Evolutionary conservation across 2,797 vertebrate species (phyloP).

Genomic region (Amblyopsis hoosieri): DNA sequence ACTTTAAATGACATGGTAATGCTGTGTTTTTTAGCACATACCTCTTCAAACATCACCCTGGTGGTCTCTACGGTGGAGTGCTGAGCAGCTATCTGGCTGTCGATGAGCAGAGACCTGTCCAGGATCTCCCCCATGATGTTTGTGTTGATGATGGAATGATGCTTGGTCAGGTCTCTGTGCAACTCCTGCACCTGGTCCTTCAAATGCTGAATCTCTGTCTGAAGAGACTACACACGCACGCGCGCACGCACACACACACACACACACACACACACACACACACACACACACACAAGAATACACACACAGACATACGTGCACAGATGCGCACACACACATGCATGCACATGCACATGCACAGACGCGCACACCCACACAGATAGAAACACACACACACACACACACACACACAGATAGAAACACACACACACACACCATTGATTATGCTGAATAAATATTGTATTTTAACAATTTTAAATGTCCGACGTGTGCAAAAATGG

Average conservation of each 20-base stretch:
- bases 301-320: too few species aligned
- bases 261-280: not conserved
- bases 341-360: too few species aligned
- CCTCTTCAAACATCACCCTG: conserved; percentile 89
- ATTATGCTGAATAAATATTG: not conserved
- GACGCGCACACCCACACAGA: too few species aligned
- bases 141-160: conserved; percentile 91
- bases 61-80: conserved; percentile 84
- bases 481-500: conserved; percentile 15
- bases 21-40: conserved; percentile 44
- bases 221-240: conserved; percentile 77
- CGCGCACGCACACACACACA: not conserved
- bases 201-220: conserved; percentile 86
- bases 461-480: too few species aligned
- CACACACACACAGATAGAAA: too few species aligned
- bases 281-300: not conserved
- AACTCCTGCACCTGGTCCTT: conserved; percentile 95
- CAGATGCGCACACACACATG: too few species aligned
- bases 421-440: not conserved
- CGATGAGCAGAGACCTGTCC: conserved; percentile 85
- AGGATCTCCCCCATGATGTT: conserved; percentile 87
- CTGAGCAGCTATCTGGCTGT: conserved; percentile 82
- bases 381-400: not conserved
- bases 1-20: not conserved
- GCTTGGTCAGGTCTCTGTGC: conserved; percentile 93